Percentiles rank a stretch among this genome's conserved stretches.
These are phyloP conservation scores for Ptychadena robeensis DNA, from an alignment of 2,797 vertebrate species.

Conservation along the genomic window DNA sequence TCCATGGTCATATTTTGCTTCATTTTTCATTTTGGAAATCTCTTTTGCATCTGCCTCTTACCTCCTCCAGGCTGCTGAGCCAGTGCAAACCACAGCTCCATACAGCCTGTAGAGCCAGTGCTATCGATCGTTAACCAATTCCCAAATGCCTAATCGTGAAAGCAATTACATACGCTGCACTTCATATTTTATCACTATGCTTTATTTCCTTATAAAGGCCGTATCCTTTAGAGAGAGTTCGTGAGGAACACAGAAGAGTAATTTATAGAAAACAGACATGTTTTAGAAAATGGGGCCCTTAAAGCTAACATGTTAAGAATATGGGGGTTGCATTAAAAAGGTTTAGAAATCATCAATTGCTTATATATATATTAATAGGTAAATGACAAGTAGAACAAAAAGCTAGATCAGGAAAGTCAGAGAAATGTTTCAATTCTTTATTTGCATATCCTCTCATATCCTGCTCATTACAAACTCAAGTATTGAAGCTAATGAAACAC, in stretches of 20 bases:
- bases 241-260: not conserved
- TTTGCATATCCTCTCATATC: no score
- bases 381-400: no score
- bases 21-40: conserved; percentile 10
- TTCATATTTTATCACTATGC: conserved; percentile 1
- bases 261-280: not conserved
- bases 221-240: not conserved
- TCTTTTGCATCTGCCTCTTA: not conserved
- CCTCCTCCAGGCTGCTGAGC: not conserved
- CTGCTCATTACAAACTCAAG: no score
- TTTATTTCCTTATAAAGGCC: not conserved
- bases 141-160: conserved; percentile 2
- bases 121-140: not conserved
- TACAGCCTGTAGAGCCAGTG: not conserved
- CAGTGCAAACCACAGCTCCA: not conserved
- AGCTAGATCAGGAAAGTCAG: no score
- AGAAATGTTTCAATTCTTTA: no score
- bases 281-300: no score
- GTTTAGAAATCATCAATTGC: no score
- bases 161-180: not conserved
- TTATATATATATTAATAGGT: no score
- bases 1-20: not conserved
- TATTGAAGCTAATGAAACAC: no score
- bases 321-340: no score
- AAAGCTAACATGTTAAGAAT: no score